Percentiles rank a stretch among this genome's conserved stretches.
Conservation (phyloP, 1,140 invertebrate species). For the Calosoma granatense region DNA sequence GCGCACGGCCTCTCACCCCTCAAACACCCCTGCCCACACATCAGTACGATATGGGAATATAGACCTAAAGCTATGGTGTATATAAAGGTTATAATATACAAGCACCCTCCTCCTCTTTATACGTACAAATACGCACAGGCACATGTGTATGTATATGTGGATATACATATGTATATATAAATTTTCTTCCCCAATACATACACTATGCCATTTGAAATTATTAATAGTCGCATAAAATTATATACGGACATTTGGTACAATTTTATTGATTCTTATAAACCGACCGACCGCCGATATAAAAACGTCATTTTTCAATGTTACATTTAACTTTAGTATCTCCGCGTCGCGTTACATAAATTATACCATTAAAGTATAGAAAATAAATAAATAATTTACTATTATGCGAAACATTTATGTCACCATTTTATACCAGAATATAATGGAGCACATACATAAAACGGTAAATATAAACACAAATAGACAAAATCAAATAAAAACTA, state of each 20-base stretch:
- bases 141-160: background rate
- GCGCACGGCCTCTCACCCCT: constrained; percentile 4
- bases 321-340: background rate
- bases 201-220: background rate
- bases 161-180: constrained; percentile 3
- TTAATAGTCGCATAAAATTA: background rate
- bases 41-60: background rate
- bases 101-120: too few species aligned
- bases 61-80: too few species aligned
- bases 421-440: too few species aligned
- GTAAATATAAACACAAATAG: too few species aligned
- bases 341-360: background rate
- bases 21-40: background rate
- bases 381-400: too few species aligned
- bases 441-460: too few species aligned
- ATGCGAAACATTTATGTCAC: too few species aligned
- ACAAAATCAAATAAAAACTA: too few species aligned
- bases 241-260: background rate
- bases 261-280: background rate
- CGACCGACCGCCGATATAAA: background rate
- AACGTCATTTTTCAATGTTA: background rate
- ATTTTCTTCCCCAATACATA: background rate
- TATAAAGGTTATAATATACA: too few species aligned
- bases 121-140: background rate
- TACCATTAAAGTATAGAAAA: background rate